A percentile compares a stretch with the other conserved stretches of the same genome.
These are phyloP conservation scores for Scomber japonicus DNA, from an alignment of 2,113 vertebrate species.

Conservation along the genomic window DNA sequence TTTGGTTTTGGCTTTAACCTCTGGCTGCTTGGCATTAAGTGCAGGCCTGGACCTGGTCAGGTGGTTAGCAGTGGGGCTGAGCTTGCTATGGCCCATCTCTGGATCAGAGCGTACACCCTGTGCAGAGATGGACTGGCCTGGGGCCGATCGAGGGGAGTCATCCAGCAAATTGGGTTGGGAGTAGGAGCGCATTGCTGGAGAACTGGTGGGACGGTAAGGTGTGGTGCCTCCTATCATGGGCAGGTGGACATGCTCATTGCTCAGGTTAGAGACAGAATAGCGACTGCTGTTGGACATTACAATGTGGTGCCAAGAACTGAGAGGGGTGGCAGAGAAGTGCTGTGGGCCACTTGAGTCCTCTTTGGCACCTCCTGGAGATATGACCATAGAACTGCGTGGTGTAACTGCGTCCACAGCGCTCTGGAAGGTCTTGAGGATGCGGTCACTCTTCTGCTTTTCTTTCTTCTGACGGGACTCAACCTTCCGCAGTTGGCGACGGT, in stretches of 20 bases:
- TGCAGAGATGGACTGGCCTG: constrained; percentile 71
- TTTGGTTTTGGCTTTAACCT: constrained; percentile 60
- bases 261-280: constrained; percentile 80
- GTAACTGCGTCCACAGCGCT: constrained; percentile 86
- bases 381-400: constrained; percentile 83
- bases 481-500: constrained; percentile 83
- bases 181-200: constrained; percentile 75
- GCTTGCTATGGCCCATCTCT: constrained; percentile 66
- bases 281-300: constrained; percentile 83
- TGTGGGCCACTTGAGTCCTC: constrained; percentile 80
- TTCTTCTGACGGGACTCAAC: constrained; percentile 88
- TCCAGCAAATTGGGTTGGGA: constrained; percentile 83
- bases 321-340: constrained; percentile 85
- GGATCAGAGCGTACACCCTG: constrained; percentile 69
- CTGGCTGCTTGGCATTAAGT: constrained; percentile 59
- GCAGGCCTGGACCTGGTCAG: constrained; percentile 83
- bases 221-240: constrained; percentile 64
- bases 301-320: constrained; percentile 87
- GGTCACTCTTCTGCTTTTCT: constrained; percentile 87
- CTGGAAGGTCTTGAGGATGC: constrained; percentile 88
- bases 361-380: constrained; percentile 80
- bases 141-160: constrained; percentile 40
- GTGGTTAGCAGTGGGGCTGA: constrained; percentile 71
- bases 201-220: constrained; percentile 66
- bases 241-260: constrained; percentile 76